Percentiles rank a stretch among this genome's conserved stretches.
Conservation (phyloP, 2,888 invertebrate species). For the Trichopria drosophilae region DNA sequence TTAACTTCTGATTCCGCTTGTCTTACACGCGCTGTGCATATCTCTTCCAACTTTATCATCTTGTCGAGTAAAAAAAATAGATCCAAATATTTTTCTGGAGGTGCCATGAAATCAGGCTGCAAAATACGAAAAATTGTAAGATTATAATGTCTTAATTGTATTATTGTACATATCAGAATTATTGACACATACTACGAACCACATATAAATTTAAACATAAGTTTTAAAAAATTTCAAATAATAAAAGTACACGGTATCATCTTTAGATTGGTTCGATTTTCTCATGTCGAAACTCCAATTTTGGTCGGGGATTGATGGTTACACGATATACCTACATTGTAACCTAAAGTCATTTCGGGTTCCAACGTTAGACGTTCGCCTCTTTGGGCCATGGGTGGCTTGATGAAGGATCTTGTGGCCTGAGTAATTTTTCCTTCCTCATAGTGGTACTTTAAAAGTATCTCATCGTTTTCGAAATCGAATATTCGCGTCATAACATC, state of each 20-base stretch:
- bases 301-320: background rate
- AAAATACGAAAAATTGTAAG: slow-evolving; percentile 24
- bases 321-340: slow-evolving; percentile 61
- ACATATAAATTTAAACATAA: background rate
- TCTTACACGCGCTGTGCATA: slow-evolving; percentile 62
- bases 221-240: slow-evolving; percentile 3
- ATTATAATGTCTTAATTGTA: too few relatives aligned
- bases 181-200: too few relatives aligned
- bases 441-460: slow-evolving; percentile 68
- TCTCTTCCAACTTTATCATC: slow-evolving; percentile 67
- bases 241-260: too few relatives aligned
- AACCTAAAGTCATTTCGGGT: slow-evolving; percentile 68
- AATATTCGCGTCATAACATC: slow-evolving; percentile 72
- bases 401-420: slow-evolving; percentile 67
- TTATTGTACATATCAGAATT: too few relatives aligned
- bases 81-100: slow-evolving; percentile 65
- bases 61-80: slow-evolving; percentile 67
- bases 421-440: slow-evolving; percentile 66
- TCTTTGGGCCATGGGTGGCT: slow-evolving; percentile 72
- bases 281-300: too few relatives aligned
- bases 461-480: slow-evolving; percentile 62
- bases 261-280: too few relatives aligned
- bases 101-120: slow-evolving; percentile 67
- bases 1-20: slow-evolving; percentile 60
- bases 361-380: slow-evolving; percentile 69